These are phyloP conservation scores for Leptogaster cylindrica DNA, from an alignment of 2,888 invertebrate species.

Conservation along the genomic window DNA sequence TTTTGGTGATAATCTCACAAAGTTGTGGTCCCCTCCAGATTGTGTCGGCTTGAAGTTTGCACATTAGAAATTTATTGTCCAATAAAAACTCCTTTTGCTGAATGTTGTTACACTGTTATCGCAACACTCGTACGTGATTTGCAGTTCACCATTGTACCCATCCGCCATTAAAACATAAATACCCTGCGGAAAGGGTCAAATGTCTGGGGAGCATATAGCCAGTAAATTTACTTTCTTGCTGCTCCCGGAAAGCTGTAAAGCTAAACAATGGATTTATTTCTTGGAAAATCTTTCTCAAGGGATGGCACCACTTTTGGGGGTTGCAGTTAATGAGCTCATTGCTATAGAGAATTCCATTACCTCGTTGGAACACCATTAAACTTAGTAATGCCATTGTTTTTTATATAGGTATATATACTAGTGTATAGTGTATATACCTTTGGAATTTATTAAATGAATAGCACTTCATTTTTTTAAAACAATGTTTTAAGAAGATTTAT, in stretches of 20 bases:
- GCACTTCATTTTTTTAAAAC: too few species aligned
- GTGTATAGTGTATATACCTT: too few species aligned
- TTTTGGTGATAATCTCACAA: slow-evolving; percentile 28
- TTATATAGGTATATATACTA: too few species aligned
- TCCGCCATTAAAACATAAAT: slow-evolving; percentile 40
- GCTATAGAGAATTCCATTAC: too few species aligned
- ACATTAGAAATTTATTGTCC: slow-evolving; percentile 43
- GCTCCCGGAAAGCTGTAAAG: slow-evolving; percentile 37
- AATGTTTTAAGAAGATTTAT: too few species aligned
- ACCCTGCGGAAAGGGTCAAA: slow-evolving; percentile 39
- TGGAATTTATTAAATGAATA: too few species aligned
- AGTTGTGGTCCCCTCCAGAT: slow-evolving; percentile 30
- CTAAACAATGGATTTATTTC: slow-evolving; percentile 39
- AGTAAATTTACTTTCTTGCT: slow-evolving; percentile 35
- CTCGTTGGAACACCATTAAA: too few species aligned
- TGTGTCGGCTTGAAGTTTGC: slow-evolving; percentile 31
- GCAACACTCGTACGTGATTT: slow-evolving; percentile 43
- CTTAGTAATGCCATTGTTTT: too few species aligned
- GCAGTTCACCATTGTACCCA: slow-evolving; percentile 33
- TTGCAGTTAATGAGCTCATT: too few species aligned
- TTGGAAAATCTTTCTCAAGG: slow-evolving; percentile 37
- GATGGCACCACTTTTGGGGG: too few species aligned
- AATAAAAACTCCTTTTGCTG: slow-evolving; percentile 37
- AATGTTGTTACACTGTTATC: slow-evolving; percentile 39
- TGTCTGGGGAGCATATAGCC: slow-evolving; percentile 32